Percentiles rank a stretch among this genome's conserved stretches.
Conservation (phyloP, 2,797 vertebrate genomes). For the Linurgus olivaceus region DNA sequence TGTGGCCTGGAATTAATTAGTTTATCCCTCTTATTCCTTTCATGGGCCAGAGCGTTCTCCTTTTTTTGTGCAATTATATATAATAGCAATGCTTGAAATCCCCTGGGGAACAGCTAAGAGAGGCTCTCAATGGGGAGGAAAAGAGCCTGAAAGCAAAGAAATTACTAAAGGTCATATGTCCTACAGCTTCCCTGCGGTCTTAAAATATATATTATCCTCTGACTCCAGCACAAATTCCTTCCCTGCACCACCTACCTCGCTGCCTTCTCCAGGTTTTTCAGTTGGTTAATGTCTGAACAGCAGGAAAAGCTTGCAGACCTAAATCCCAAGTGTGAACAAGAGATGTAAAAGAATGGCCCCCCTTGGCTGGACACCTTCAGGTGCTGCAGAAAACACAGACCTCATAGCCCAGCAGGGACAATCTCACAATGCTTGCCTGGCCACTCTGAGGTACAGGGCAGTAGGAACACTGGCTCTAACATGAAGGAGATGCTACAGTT, state of each 20-base stretch:
- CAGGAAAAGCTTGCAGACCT: neutral
- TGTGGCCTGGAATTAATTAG: conserved; percentile 71
- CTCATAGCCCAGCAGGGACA: neutral
- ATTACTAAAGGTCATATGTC: conserved; percentile 45
- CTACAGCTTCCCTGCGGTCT: conserved; percentile 15
- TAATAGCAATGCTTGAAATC: conserved; percentile 27
- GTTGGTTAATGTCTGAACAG: conserved; percentile 8
- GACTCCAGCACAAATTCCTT: conserved; percentile 33
- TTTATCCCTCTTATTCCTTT: conserved; percentile 64
- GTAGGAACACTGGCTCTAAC: neutral
- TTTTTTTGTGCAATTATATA: conserved; percentile 50
- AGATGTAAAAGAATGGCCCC: neutral
- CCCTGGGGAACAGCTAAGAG: conserved; percentile 35
- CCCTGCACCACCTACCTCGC: neutral
- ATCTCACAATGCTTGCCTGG: neutral
- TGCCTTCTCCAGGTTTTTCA: conserved; percentile 13
- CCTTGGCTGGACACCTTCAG: neutral
- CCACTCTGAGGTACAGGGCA: fast-evolving
- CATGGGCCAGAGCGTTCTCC: conserved; percentile 31
- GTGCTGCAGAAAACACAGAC: neutral
- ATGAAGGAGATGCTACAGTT: neutral
- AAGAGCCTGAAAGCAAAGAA: conserved; percentile 33
- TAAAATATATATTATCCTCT: conserved; percentile 41
- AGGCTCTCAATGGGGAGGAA: conserved; percentile 32
- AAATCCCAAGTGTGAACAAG: neutral